Evolutionary conservation across 1,140 invertebrate species (phyloP).

Genomic region (Aphidius gifuensis): DNA sequence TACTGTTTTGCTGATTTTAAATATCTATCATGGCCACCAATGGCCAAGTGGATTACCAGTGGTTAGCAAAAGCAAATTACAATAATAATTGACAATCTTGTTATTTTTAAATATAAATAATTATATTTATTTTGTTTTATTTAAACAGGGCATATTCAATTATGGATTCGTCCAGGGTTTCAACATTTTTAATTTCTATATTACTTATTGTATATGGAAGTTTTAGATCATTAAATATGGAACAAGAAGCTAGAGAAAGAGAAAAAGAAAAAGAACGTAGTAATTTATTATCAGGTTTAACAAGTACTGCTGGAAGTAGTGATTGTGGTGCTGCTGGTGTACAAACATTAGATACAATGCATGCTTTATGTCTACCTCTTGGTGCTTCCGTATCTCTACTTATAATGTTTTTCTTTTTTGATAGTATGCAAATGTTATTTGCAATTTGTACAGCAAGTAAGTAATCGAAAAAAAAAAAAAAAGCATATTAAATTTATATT

Average conservation of each 20-base stretch:
- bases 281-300: slow-evolving; percentile 57
- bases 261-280: slow-evolving; percentile 73
- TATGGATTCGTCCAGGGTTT: slow-evolving; percentile 94
- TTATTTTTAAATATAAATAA: background rate
- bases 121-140: background rate
- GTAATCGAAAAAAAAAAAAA: slow-evolving; percentile 38
- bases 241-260: slow-evolving; percentile 85
- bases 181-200: slow-evolving; percentile 96
- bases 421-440: slow-evolving; percentile 97
- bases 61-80: slow-evolving; percentile 38
- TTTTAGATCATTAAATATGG: slow-evolving; percentile 88
- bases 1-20: slow-evolving; percentile 44
- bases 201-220: slow-evolving; percentile 96
- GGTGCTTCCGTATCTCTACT: slow-evolving; percentile 93
- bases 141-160: slow-evolving; percentile 81
- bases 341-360: slow-evolving; percentile 93
- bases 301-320: slow-evolving; percentile 38
- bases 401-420: slow-evolving; percentile 98
- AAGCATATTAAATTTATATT: background rate
- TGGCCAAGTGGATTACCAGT: slow-evolving; percentile 54
- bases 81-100: background rate
- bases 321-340: slow-evolving; percentile 63
- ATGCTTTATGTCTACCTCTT: slow-evolving; percentile 92
- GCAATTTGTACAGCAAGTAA: slow-evolving; percentile 96
- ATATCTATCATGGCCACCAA: slow-evolving; percentile 54